Evolutionary conservation across 1,140 invertebrate genomes (phyloP), one percentile per base, ranked within the genome.

Genomic region (Gonatopus flavifemur): DNA sequence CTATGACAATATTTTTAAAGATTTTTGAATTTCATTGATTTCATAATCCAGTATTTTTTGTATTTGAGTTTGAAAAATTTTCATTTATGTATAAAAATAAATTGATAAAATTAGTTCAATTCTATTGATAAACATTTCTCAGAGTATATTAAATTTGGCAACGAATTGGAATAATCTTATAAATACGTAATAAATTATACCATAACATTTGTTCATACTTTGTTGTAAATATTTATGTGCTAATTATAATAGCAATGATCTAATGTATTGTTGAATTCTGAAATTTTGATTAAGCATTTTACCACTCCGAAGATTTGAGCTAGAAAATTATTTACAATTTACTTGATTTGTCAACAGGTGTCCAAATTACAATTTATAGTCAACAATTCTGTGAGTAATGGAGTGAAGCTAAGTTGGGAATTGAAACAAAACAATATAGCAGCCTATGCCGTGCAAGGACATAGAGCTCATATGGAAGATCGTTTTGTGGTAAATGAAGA

Each of bases 401-500:
- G 79, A 8, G 83, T 87, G 59, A 88, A 85, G 62, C 78, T 84
- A 55, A 86, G 82, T 56, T 94, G 92, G 91, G 86, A 94, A 66
- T 75, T 88, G 32, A 84, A 86, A 63, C 82, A 87, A 49, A 82
- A 82, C 7, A 80, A 87, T 49, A 85, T 89, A 62, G 89, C 90
- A 16, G 91, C 87, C 35, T 96, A 90, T 79, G 93, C 94, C 12
- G 84, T 96, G 28, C 90, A 94, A 74, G 94, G 94, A 12, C 81
- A 91, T 36, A 81, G 94, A 68, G 84, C 87, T 40, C 86, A 88
- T 42, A 97, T 97, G 94, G 94, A 96, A 82, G 94, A 97, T 76
- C 83, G 93, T 57, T 87, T 86, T 71, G 83, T 85, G 25, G 73
- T 86, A 15, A 80, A 86, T 31, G 77, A 80, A 56, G 78, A 86